Evolutionary conservation across 2,113 vertebrate genomes (phyloP).

Genomic region (Elgaria multicarinata): DNA sequence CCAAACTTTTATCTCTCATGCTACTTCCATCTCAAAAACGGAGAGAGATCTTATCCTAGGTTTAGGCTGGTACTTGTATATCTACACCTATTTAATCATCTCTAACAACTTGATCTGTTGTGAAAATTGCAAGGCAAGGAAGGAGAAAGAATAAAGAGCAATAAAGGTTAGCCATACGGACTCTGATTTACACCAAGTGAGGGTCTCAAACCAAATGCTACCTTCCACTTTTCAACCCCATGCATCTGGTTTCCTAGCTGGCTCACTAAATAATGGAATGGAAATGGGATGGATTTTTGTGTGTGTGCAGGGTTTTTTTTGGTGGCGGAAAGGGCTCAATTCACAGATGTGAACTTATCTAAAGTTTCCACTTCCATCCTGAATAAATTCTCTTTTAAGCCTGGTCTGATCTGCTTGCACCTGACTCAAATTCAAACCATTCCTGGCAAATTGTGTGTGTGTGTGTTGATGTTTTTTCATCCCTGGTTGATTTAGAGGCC

Average conservation of each 20-base stretch:
- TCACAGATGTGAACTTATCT: not conserved
- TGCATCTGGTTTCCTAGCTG: not conserved
- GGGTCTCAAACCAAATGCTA: not conserved
- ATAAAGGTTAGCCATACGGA: not conserved
- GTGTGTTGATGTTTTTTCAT: slow-evolving; percentile 2
- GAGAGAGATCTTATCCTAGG: slow-evolving; percentile 29
- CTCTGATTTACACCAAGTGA: not conserved
- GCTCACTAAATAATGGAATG: slow-evolving; percentile 1
- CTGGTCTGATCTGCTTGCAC: not conserved
- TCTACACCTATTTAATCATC: slow-evolving; percentile 23
- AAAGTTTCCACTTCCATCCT: slow-evolving; percentile 52
- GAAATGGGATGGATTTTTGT: slow-evolving; percentile 23
- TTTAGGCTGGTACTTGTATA: slow-evolving; percentile 39
- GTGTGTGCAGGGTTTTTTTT: not conserved
- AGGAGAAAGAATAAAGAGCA: not conserved
- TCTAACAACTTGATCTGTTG: not conserved
- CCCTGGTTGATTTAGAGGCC: slow-evolving; percentile 36
- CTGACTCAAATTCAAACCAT: slow-evolving; percentile 47
- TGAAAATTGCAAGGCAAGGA: not conserved
- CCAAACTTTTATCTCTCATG: not conserved
- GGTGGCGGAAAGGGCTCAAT: not conserved
- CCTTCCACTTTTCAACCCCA: slow-evolving; percentile 7
- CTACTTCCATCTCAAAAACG: slow-evolving; percentile 19
- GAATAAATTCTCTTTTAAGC: slow-evolving; percentile 47
- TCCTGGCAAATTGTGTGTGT: slow-evolving; percentile 24